Conservation (phyloP, 2,888 invertebrate genomes). For the Tachina fera region DNA sequence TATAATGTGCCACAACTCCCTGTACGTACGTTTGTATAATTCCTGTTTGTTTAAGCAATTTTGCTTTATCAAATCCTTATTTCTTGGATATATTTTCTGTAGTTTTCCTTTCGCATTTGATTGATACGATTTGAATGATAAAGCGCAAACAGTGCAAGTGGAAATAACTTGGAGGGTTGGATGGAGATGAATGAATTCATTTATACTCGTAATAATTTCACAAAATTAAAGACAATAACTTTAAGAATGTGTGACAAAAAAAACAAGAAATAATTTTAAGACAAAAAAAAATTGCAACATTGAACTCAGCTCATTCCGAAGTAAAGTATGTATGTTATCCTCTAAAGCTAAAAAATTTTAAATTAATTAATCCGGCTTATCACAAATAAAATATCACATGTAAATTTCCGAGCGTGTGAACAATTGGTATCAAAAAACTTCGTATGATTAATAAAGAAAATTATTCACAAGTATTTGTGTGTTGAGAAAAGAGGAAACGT, state of each 20-base stretch:
- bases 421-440: too few relatives aligned
- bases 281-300: too few relatives aligned
- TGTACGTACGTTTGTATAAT: background rate
- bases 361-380: too few relatives aligned
- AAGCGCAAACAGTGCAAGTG: slow-evolving; percentile 54
- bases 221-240: slow-evolving; percentile 47
- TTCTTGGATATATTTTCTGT: slow-evolving; percentile 34
- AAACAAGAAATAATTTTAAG: background rate
- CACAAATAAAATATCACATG: too few relatives aligned
- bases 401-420: too few relatives aligned
- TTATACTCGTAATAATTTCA: slow-evolving; percentile 51
- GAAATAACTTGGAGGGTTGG: background rate
- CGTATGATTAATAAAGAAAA: too few relatives aligned
- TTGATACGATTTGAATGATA: slow-evolving; percentile 69
- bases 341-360: too few relatives aligned
- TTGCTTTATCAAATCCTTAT: slow-evolving; percentile 50
- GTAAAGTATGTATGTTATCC: too few relatives aligned
- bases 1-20: slow-evolving; percentile 50
- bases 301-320: too few relatives aligned
- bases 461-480: too few relatives aligned
- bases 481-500: too few relatives aligned
- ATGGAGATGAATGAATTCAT: slow-evolving; percentile 45
- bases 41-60: slow-evolving; percentile 49
- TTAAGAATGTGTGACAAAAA: background rate
- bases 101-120: slow-evolving; percentile 56